These are phyloP conservation scores for Uloborus plumipes DNA, from an alignment of 2,888 invertebrate genomes.

Conservation along the genomic window DNA sequence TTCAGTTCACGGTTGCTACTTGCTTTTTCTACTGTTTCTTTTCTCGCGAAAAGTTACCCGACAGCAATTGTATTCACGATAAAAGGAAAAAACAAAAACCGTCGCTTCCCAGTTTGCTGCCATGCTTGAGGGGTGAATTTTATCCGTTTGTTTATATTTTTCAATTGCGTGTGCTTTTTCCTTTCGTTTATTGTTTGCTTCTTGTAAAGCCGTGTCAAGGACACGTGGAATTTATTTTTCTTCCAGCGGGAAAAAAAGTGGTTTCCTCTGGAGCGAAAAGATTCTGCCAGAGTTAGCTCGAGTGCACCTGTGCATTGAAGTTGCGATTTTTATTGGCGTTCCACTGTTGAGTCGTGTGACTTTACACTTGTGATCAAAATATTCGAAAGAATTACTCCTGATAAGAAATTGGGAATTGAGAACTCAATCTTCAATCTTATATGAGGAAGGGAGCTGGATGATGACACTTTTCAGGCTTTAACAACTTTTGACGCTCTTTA, in stretches of 20 bases:
- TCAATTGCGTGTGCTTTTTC: constrained; percentile 26
- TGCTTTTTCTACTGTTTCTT: constrained; percentile 32
- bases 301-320: too few species aligned
- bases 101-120: constrained; percentile 39
- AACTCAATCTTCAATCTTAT: too few species aligned
- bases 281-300: too few species aligned
- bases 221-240: constrained; percentile 19
- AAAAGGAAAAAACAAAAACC: constrained; percentile 4
- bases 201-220: constrained; percentile 41
- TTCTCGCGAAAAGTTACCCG: constrained; percentile 28
- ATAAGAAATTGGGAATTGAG: too few species aligned
- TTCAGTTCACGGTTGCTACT: constrained; percentile 32
- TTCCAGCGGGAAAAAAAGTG: not conserved
- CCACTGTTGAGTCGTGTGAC: too few species aligned
- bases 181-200: constrained; percentile 4
- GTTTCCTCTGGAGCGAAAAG: too few species aligned
- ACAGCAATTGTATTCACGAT: constrained; percentile 19
- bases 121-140: constrained; percentile 23
- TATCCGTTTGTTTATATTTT: constrained; percentile 31
- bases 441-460: too few species aligned
- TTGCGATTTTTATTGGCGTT: too few species aligned
- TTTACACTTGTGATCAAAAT: too few species aligned
- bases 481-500: too few species aligned
- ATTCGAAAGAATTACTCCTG: too few species aligned
- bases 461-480: too few species aligned